Base-by-base conservation (phyloP, 2,113 vertebrate genomes). In the Poeciliopsis occidentalis region DNA sequence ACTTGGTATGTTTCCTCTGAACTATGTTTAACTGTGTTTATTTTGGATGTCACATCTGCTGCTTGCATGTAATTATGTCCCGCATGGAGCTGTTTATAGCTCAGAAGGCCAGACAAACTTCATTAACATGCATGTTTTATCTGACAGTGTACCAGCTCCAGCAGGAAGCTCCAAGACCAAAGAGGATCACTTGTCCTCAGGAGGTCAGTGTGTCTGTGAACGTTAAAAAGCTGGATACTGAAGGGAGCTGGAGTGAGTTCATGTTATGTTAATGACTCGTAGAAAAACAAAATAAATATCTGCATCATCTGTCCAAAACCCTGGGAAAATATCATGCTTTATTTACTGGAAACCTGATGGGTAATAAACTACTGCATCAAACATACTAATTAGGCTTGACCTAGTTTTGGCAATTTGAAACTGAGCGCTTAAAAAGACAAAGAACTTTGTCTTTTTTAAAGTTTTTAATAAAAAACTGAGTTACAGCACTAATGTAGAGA, bases 91-190 rank as follows among this genome's bases (percentile, higher is more conserved):
- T 69, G 47, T 51, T 72, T 37, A 57, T 19, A 57, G 63, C 39
- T 63, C 39, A 32, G 60, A 47, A 64, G n/a, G 12, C 19, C 34
- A 65, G 63, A 34, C 63, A 39, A 62, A 39, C 47, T 69, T 74
- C 2, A 73, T 83, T 83, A 77, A 84, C 69, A 34, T 82, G 15
- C 60, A 27, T 91, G 76, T 93, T 89, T 29, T 39, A 57, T 93
- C 90, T 90, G 83, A 85, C 95, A 99, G 98, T 99, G 87, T 99
- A 99, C 94, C 98, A 99, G 84, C 90, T 99, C 76, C 98, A 99
- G 91, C 98, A 99, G 92, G 97, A 99, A 85, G 96, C 98, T 4
- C 96, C 96, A 12, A 95, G 96, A 83, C 98, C 98, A 93, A 98
- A 98, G 94, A 96, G 98, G 94, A 96, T 97, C 87, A 95, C 96